Percentiles rank a stretch among this genome's conserved stretches.
phyloP scores from a whole-genome alignment of 92 coral and sea anemone genomes.

The Isaurus tuberculatus region DNA sequence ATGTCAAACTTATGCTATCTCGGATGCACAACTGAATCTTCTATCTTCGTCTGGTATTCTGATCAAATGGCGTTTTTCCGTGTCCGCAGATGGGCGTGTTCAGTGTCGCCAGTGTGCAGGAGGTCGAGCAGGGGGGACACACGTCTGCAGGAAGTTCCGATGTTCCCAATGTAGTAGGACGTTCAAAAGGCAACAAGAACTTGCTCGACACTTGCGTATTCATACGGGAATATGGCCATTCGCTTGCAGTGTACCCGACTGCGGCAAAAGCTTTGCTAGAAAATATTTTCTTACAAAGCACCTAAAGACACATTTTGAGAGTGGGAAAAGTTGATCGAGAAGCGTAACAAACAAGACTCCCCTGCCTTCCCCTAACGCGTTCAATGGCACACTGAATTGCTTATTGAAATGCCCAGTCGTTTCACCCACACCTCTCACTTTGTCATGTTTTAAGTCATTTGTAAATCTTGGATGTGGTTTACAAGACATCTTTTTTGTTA shows the following conservation, averaged over 20 bases:
- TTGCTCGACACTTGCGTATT: constrained; percentile 30
- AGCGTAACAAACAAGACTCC: neutral
- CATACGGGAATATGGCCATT: constrained; percentile 64
- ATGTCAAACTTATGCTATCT: too few relatives aligned
- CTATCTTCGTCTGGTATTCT: neutral
- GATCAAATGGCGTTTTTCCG: neutral
- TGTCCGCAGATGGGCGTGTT: neutral
- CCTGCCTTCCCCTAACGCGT: too few relatives aligned
- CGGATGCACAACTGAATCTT: too few relatives aligned
- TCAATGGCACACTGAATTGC: too few relatives aligned
- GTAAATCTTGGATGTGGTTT: too few relatives aligned
- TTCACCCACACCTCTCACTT: too few relatives aligned
- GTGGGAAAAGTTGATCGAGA: neutral
- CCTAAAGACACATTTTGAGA: neutral
- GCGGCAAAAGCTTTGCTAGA: constrained; percentile 57
- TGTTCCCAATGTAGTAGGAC: constrained; percentile 11
- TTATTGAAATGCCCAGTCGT: too few relatives aligned
- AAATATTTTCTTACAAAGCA: constrained; percentile 56
- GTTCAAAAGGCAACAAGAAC: constrained; percentile 22
- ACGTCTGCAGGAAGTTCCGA: constrained; percentile 15
- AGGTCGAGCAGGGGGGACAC: constrained; percentile 9
- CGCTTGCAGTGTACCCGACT: constrained; percentile 39
- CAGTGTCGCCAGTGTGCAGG: constrained; percentile 22
- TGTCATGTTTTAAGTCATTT: too few relatives aligned
- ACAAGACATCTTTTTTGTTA: too few relatives aligned